Conservation (phyloP, 1,140 invertebrate species). For the Phymorhynchus buccinoides region DNA sequence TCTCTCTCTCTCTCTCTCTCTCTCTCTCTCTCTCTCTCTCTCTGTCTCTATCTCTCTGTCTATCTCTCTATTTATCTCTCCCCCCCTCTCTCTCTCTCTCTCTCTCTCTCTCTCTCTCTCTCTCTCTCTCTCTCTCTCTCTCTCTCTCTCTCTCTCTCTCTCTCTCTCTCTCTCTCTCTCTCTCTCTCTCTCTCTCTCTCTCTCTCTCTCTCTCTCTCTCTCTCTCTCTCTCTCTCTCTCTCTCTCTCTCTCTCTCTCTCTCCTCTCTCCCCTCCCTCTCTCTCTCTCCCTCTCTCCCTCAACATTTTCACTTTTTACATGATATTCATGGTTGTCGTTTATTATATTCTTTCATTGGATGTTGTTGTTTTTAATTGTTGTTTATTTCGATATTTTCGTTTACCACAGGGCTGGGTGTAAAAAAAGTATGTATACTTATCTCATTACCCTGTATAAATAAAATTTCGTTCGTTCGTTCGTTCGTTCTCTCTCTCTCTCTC, state of each 20-base stretch:
- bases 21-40: conserved; percentile 32
- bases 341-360: too few species aligned
- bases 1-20: conserved; percentile 27
- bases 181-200: conserved; percentile 31
- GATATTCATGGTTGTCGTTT: too few species aligned
- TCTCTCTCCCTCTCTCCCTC: conserved; percentile 65
- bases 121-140: background rate
- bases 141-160: background rate
- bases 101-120: background rate
- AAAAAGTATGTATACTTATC: too few species aligned
- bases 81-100: background rate
- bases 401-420: too few species aligned
- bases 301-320: conserved; percentile 73
- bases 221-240: background rate
- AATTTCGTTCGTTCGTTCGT: too few species aligned
- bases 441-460: too few species aligned
- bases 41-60: conserved; percentile 73
- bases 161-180: conserved; percentile 13
- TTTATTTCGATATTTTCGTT: too few species aligned
- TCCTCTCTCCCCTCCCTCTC: conserved; percentile 82
- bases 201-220: conserved; percentile 77
- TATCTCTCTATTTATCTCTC: conserved; percentile 82
- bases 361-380: too few species aligned
- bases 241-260: background rate
- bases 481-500: too few species aligned